phyloP scores from a whole-genome alignment of 2,113 vertebrate genomes.

The Salvator merianae region DNA sequence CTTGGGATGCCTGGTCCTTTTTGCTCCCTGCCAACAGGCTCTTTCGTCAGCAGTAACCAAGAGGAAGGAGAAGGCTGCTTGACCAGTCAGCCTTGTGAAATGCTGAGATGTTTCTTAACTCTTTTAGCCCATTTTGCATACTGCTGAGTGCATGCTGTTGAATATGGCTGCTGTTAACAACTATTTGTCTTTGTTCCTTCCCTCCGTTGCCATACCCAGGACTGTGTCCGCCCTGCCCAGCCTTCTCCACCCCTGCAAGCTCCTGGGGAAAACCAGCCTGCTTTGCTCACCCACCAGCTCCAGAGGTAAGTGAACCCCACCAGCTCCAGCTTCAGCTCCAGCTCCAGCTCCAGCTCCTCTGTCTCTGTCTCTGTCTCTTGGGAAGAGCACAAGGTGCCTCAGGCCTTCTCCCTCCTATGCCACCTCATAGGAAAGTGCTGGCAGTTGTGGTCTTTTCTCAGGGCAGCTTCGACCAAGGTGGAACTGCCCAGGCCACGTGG shows the following conservation, averaged over 20 bases:
- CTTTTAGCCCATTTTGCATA: rapidly evolving
- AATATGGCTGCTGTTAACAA: not conserved
- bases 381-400: not conserved
- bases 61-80: not conserved
- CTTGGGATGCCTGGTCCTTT: not conserved
- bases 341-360: not conserved
- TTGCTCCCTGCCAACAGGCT: not conserved
- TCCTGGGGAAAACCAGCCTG: slow-evolving; percentile 94
- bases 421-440: not conserved
- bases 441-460: not conserved
- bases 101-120: too few species aligned
- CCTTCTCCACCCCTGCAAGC: slow-evolving; percentile 84
- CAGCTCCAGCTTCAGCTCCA: slow-evolving; percentile 83
- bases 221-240: slow-evolving; percentile 77
- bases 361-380: not conserved
- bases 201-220: slow-evolving; percentile 58
- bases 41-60: not conserved
- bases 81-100: not conserved
- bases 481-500: not conserved
- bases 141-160: not conserved
- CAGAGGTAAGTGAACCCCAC: slow-evolving; percentile 82
- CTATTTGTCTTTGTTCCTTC: slow-evolving; percentile 40
- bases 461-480: not conserved
- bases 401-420: not conserved
- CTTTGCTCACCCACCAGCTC: slow-evolving; percentile 98